Evolutionary conservation across 1,140 invertebrate species (phyloP).

Genomic region (Eulimnadia texana): DNA sequence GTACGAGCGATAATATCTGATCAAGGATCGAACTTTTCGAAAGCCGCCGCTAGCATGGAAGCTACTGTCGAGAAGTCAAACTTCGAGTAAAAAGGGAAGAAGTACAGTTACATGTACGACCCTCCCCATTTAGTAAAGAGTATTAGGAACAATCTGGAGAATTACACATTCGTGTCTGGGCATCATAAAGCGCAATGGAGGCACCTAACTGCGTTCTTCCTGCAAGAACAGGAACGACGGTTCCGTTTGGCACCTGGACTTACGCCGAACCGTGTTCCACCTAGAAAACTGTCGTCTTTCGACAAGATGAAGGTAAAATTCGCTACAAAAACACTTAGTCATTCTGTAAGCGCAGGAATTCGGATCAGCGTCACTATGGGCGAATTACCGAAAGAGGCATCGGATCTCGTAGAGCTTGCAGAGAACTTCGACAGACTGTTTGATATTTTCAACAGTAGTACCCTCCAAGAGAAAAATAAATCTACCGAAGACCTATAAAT

Average conservation of each 20-base stretch:
- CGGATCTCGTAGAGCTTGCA: neutral
- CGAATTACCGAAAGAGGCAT: neutral
- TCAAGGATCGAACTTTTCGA: neutral
- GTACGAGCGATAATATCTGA: neutral
- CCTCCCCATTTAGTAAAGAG: neutral
- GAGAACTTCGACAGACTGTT: neutral
- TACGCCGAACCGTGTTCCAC: neutral
- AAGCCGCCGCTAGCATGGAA: neutral
- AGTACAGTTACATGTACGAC: neutral
- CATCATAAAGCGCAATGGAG: neutral
- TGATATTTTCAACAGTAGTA: neutral
- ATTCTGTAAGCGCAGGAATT: neutral
- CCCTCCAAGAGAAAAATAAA: neutral
- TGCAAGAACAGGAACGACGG: neutral
- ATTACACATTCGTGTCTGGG: neutral
- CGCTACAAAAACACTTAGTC: neutral
- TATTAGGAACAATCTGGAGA: neutral
- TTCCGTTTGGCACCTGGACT: neutral
- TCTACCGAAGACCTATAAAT: neutral
- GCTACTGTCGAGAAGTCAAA: neutral
- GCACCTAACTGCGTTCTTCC: neutral
- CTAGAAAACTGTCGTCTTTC: neutral
- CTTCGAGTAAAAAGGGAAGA: neutral
- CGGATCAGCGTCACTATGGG: neutral
- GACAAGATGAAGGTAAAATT: neutral